phyloP scores from a whole-genome alignment of 2,113 vertebrate genomes.

The Bufo bufo region DNA sequence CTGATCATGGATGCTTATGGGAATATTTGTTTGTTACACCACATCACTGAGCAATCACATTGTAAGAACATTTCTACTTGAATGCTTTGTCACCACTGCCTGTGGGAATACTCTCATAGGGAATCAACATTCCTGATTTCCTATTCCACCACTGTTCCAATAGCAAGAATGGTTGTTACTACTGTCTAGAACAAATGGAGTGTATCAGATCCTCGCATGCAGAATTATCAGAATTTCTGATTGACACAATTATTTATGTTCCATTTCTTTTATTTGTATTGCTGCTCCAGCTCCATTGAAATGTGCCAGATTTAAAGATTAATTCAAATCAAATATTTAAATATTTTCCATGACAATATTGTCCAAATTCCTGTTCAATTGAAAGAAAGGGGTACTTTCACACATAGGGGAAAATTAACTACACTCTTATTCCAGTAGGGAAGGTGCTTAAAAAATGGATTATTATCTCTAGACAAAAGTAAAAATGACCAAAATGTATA shows the following conservation, averaged over 20 bases:
- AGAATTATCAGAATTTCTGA: background rate
- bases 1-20: slow-evolving; percentile 14
- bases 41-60: background rate
- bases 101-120: background rate
- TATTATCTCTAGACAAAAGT: too few relatives aligned
- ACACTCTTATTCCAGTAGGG: too few relatives aligned
- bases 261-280: background rate
- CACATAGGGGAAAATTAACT: too few relatives aligned
- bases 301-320: background rate
- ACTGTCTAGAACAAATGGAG: background rate
- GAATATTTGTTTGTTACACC: slow-evolving; percentile 3
- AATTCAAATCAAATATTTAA: background rate
- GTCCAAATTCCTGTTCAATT: too few relatives aligned
- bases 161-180: background rate
- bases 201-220: background rate
- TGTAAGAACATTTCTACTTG: slow-evolving; percentile 17
- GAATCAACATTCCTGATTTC: slow-evolving; percentile 28
- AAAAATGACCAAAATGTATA: too few relatives aligned
- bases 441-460: too few relatives aligned
- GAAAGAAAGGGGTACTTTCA: too few relatives aligned
- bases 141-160: background rate
- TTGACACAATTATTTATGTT: background rate
- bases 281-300: background rate
- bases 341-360: background rate
- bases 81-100: background rate